Base-by-base conservation (phyloP, 2,888 invertebrate genomes). In the Esperia sulphurella region DNA sequence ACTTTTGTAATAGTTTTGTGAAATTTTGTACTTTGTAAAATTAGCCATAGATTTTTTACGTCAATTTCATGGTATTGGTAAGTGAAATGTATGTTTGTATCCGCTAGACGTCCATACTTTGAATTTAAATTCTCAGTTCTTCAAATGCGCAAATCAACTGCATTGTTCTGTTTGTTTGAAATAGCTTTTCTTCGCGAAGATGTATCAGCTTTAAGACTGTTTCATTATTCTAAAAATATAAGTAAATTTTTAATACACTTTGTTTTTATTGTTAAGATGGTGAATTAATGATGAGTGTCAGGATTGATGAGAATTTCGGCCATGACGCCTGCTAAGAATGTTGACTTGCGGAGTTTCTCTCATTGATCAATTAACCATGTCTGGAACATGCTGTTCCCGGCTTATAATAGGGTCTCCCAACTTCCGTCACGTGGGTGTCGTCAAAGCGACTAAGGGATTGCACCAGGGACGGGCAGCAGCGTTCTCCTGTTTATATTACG, bases 201-300 rank as follows among this genome's bases (percentile, higher is more conserved):
- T 62, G 66, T 72, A 71, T 73, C 66, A 62, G 80, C 79, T 78
- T 79, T 66, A 55, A 58, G 55, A 60, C 69, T 73, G 73, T 62
- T 74, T 70, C 68, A 75, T 71, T 75, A n/a, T 70, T 71, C 68
- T 69, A 67, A 71, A 71, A 81, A 79, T 82, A 79, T 82, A 78
- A 75, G 81, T 73, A 74, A 80, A 73, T 80, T 62, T 66, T 58
- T 65, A 68, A 71, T 61, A 50, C 45, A 49, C n/a, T 14, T 41
- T 54, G 49, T 70, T 71, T 72, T 57, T 21, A 21, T 52, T 55
- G 52, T 43, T 21, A 44, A 43, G n/a, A n/a, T n/a, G n/a, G n/a
- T n/a, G n/a, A n/a, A n/a, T n/a, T n/a, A n/a, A n/a, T n/a, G n/a
- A n/a, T n/a, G n/a, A n/a, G n/a, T n/a, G n/a, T n/a, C n/a, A n/a